Percentiles rank a stretch among this genome's conserved stretches.
phyloP scores from a whole-genome alignment of 1,140 invertebrate genomes.

The Hydropsyche tenuis region DNA sequence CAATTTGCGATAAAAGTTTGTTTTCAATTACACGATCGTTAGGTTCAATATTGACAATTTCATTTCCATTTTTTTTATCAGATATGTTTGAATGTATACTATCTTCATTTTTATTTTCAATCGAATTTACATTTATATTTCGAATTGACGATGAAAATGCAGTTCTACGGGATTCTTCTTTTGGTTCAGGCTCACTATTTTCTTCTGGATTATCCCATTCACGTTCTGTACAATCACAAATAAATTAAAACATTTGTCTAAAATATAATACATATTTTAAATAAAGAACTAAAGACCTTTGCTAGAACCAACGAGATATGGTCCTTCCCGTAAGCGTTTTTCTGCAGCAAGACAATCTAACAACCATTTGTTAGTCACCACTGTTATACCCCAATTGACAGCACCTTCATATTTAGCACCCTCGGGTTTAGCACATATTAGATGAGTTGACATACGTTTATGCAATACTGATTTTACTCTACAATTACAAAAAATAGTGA shows the following conservation, averaged over 20 bases:
- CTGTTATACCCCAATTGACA: slow-evolving; percentile 81
- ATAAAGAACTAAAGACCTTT: slow-evolving; percentile 50
- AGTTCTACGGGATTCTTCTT: too few relatives aligned
- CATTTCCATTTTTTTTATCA: too few relatives aligned
- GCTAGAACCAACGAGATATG: slow-evolving; percentile 68
- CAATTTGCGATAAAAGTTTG: too few relatives aligned
- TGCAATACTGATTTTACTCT: slow-evolving; percentile 39
- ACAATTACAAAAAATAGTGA: slow-evolving; percentile 2
- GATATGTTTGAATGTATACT: not conserved
- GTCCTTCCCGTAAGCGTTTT: slow-evolving; percentile 63
- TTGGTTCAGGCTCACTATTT: too few relatives aligned
- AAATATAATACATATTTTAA: not conserved
- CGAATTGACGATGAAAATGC: too few relatives aligned
- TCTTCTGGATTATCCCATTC: too few relatives aligned
- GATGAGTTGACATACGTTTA: slow-evolving; percentile 70
- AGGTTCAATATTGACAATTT: too few relatives aligned
- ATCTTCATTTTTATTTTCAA: not conserved
- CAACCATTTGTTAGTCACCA: slow-evolving; percentile 79
- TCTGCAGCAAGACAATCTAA: slow-evolving; percentile 69
- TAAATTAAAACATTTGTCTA: too few relatives aligned
- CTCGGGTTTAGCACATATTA: slow-evolving; percentile 73
- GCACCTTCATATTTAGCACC: slow-evolving; percentile 86
- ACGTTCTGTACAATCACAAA: too few relatives aligned
- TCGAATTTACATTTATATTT: too few relatives aligned
- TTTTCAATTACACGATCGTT: too few relatives aligned